phyloP scores from a whole-genome alignment of 2,888 invertebrate genomes.

The Phania funesta region DNA sequence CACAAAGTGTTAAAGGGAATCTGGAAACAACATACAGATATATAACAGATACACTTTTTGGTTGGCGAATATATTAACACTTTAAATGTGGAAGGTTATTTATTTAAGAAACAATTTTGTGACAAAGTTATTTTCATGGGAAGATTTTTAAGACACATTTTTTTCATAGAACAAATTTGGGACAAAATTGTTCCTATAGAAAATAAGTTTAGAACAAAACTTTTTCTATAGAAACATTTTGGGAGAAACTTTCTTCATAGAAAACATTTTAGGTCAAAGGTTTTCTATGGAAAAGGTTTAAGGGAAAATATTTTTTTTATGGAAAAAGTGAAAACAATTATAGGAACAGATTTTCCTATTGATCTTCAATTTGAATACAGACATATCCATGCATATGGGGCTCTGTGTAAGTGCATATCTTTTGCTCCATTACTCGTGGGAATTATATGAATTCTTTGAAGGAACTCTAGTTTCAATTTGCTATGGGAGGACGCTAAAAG shows the following conservation, averaged over 20 bases:
- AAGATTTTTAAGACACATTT: too few species aligned
- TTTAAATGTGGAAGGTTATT: neutral
- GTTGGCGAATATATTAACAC: slow-evolving; percentile 30
- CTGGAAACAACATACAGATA: slow-evolving; percentile 59
- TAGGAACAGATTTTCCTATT: neutral
- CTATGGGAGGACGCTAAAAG: too few species aligned
- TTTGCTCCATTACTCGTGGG: too few species aligned
- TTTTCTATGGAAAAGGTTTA: neutral
- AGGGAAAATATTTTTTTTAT: neutral
- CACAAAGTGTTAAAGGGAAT: slow-evolving; percentile 80
- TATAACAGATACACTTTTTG: slow-evolving; percentile 1
- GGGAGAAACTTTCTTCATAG: neutral
- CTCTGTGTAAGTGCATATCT: too few species aligned
- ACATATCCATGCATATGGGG: too few species aligned
- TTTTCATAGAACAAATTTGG: too few species aligned
- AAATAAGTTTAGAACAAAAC: too few species aligned
- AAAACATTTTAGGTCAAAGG: neutral
- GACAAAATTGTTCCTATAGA: too few species aligned
- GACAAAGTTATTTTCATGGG: too few species aligned
- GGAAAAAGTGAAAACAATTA: neutral
- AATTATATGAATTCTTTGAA: too few species aligned
- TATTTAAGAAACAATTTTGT: neutral
- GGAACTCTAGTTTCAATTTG: too few species aligned
- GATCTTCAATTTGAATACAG: too few species aligned
- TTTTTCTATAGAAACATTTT: neutral